Conservation (phyloP, 2,888 invertebrate genomes). For the Euclidia mi region DNA sequence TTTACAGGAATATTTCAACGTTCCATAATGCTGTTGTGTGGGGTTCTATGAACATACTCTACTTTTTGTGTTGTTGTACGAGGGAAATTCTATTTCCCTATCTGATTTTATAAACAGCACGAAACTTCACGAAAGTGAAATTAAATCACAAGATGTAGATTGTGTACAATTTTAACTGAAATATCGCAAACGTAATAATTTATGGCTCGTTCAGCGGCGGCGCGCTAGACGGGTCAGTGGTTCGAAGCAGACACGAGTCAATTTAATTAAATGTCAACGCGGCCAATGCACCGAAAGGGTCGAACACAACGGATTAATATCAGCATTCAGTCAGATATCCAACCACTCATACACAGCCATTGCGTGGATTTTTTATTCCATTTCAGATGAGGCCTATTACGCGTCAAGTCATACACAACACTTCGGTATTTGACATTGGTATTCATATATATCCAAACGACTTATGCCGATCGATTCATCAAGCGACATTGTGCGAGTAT, state of each 20-base stretch:
- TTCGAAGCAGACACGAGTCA: constrained; percentile 71
- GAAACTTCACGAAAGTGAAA: background rate
- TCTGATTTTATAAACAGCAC: too few species aligned
- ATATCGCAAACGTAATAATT: constrained; percentile 22
- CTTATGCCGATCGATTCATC: constrained; percentile 37
- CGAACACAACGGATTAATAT: constrained; percentile 71
- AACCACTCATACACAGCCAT: constrained; percentile 58
- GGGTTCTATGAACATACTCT: too few species aligned
- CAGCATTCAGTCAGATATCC: constrained; percentile 64
- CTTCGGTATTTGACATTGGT: constrained; percentile 41
- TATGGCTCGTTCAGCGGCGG: constrained; percentile 23
- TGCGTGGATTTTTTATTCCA: constrained; percentile 51
- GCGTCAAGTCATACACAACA: constrained; percentile 20
- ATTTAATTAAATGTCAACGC: constrained; percentile 85
- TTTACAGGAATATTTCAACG: background rate
- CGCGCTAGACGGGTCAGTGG: constrained; percentile 64
- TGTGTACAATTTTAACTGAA: background rate
- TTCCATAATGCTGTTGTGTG: too few species aligned
- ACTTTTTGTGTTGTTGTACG: too few species aligned
- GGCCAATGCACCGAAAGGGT: constrained; percentile 71
- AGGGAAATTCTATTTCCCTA: background rate
- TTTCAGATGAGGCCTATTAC: constrained; percentile 27
- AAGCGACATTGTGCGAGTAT: constrained; percentile 28
- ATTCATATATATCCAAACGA: constrained; percentile 54
- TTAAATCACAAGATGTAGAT: background rate